phyloP scores from a whole-genome alignment of 2,113 vertebrate genomes.

The Puffinus mauretanicus region DNA sequence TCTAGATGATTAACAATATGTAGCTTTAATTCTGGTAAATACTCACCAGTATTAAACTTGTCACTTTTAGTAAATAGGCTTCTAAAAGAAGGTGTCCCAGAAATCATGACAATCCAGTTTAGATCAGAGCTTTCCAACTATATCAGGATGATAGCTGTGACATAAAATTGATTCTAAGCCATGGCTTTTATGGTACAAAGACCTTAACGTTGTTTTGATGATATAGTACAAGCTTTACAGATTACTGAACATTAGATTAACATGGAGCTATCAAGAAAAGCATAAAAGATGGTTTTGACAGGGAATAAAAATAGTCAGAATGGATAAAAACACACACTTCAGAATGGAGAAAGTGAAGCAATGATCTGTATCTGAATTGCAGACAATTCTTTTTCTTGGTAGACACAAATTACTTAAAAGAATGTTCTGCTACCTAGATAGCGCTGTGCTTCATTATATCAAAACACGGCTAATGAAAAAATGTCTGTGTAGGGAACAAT shows the following conservation, averaged over 20 bases:
- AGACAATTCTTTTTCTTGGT: constrained; percentile 2
- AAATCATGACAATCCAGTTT: not conserved
- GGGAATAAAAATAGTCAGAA: constrained; percentile 32
- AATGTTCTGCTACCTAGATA: not conserved
- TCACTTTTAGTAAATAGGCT: not conserved
- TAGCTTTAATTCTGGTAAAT: constrained; percentile 20
- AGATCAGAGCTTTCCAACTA: constrained; percentile 11
- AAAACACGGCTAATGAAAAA: not conserved
- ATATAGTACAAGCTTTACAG: constrained; percentile 50
- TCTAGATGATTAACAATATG: not conserved
- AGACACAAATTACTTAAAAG: constrained; percentile 20
- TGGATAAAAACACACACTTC: constrained; percentile 20
- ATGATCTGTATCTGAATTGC: constrained; percentile 29
- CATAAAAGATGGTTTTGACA: constrained; percentile 40
- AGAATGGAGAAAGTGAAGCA: constrained; percentile 20
- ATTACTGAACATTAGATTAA: constrained; percentile 52
- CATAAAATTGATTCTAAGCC: constrained; percentile 49
- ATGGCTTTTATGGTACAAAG: constrained; percentile 22
- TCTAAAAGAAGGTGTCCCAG: not conserved
- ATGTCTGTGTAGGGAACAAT: not conserved
- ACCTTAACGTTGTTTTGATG: constrained; percentile 43
- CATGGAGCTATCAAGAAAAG: constrained; percentile 42
- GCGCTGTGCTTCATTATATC: not conserved
- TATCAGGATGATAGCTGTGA: constrained; percentile 25
- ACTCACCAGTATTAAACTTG: not conserved